A percentile compares a stretch with the other conserved stretches of the same genome.
phyloP scores from a whole-genome alignment of 2,113 vertebrate genomes.

The Chauna torquata region DNA sequence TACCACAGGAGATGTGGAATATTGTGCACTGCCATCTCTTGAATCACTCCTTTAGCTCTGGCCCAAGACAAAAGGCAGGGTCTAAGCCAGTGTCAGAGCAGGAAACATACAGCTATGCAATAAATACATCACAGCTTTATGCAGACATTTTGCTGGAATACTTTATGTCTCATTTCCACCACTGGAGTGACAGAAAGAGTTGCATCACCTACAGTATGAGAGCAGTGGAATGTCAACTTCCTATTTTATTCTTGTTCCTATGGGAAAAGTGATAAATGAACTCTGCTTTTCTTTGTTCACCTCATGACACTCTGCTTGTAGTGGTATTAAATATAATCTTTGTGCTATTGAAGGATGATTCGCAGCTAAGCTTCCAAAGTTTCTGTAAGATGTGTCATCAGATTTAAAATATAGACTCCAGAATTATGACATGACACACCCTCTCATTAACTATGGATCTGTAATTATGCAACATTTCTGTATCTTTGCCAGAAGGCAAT shows the following conservation, averaged over 20 bases:
- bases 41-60: background rate
- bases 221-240: background rate
- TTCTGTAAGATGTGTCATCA: background rate
- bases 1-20: background rate
- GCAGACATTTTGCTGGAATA: background rate
- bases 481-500: background rate
- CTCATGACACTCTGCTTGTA: background rate
- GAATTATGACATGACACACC: background rate
- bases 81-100: background rate
- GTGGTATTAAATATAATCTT: background rate
- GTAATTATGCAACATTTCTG: background rate
- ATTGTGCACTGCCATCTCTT: background rate
- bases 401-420: background rate
- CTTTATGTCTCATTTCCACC: background rate
- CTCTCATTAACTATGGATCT: background rate
- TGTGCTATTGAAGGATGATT: background rate
- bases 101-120: background rate
- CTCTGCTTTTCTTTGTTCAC: background rate
- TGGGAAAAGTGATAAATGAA: background rate
- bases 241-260: background rate
- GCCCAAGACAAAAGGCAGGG: background rate
- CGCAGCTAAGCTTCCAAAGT: background rate
- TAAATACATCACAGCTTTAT: background rate
- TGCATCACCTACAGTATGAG: background rate
- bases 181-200: background rate